Evolutionary conservation across 2,113 vertebrate genomes (phyloP).

Genomic region (Calidris pugnax): DNA sequence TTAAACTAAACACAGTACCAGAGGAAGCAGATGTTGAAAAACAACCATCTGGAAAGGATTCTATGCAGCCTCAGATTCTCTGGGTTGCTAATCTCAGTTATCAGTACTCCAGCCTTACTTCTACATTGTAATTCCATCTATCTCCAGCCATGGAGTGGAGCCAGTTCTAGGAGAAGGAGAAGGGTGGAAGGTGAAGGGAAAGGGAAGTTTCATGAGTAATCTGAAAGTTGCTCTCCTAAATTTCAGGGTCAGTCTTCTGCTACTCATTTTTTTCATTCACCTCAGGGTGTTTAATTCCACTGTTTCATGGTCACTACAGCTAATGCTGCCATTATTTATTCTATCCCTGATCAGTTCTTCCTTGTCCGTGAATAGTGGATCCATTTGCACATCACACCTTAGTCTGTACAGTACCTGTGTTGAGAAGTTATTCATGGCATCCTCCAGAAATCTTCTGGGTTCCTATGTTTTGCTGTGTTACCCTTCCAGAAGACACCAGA

Average conservation of each 20-base stretch:
- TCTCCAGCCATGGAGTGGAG: background rate
- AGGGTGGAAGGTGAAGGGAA: background rate
- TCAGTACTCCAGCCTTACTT: background rate
- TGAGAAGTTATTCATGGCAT: background rate
- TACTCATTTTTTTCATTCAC: background rate
- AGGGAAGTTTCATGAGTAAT: background rate
- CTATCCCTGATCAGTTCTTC: background rate
- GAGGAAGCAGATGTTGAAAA: background rate
- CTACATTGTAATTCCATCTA: background rate
- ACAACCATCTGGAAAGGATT: background rate
- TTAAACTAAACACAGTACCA: slow-evolving; percentile 3
- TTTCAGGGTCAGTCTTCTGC: background rate
- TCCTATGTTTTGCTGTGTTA: background rate
- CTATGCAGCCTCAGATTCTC: background rate
- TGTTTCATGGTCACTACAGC: background rate
- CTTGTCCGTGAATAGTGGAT: background rate
- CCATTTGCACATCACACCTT: background rate
- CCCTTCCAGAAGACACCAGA: background rate
- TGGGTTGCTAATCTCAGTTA: background rate
- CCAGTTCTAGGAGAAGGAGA: background rate
- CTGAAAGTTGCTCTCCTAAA: background rate
- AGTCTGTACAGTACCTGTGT: background rate
- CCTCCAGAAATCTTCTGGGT: background rate
- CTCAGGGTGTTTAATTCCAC: background rate
- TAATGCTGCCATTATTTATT: background rate